These are phyloP conservation scores for Zaprionus ghesquierei DNA, from an alignment of 1,140 invertebrate species.

Conservation along the genomic window DNA sequence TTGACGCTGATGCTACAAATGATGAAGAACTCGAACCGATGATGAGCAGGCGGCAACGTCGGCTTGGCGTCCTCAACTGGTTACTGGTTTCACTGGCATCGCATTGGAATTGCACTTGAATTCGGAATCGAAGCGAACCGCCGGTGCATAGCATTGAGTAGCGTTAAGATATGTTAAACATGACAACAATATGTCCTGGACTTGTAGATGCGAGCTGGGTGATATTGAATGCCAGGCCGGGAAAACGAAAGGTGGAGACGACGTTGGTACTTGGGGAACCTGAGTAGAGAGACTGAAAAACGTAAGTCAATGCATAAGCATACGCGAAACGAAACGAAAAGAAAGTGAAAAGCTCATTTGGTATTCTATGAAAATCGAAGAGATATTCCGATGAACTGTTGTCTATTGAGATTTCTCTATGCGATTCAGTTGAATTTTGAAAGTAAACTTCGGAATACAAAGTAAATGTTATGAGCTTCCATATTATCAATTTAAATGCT, in stretches of 20 bases:
- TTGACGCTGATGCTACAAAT: slow-evolving; percentile 83
- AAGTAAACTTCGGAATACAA: background rate
- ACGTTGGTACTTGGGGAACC: background rate
- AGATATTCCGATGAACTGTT: background rate
- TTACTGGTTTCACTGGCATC: slow-evolving; percentile 9
- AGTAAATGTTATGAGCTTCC: background rate
- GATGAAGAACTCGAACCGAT: slow-evolving; percentile 80
- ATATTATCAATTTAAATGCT: too few species aligned
- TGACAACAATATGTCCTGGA: slow-evolving; percentile 77
- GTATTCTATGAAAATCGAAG: background rate
- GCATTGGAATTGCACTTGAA: slow-evolving; percentile 23
- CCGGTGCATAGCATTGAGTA: slow-evolving; percentile 63
- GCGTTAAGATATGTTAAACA: slow-evolving; percentile 82
- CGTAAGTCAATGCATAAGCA: background rate
- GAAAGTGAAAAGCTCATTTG: background rate
- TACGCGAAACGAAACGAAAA: background rate
- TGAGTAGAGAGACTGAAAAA: background rate
- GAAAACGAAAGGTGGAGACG: background rate
- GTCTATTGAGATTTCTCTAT: background rate
- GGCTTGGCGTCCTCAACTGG: slow-evolving; percentile 26
- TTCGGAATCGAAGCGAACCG: slow-evolving; percentile 24
- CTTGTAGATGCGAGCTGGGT: slow-evolving; percentile 44
- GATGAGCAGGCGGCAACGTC: slow-evolving; percentile 51
- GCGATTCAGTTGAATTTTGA: background rate
- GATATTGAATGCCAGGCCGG: slow-evolving; percentile 13